These are phyloP conservation scores for Caenorhabditis wallacei DNA, from an alignment of 2,888 invertebrate genomes.

Conservation along the genomic window DNA sequence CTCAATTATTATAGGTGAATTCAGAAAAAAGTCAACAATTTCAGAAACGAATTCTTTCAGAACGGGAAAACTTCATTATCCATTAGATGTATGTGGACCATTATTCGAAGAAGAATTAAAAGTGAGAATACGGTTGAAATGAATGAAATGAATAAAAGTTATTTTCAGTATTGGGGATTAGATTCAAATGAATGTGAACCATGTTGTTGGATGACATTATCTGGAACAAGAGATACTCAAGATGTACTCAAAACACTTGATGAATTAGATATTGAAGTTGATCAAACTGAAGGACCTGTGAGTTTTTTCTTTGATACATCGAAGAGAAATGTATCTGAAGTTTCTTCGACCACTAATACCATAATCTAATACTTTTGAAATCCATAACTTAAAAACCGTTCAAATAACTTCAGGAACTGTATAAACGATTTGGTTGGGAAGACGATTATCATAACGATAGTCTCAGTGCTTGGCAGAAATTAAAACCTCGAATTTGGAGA, in stretches of 20 bases:
- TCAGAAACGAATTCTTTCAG: conserved; percentile 41
- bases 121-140: conserved; percentile 86
- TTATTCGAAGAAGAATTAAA: conserved; percentile 99
- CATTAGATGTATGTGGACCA: conserved; percentile 98
- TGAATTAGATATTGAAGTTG: conserved; percentile 80
- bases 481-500: conserved; percentile 98
- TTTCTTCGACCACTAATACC: too few relatives aligned
- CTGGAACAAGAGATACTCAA: conserved; percentile 87
- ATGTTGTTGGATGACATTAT: conserved; percentile 94
- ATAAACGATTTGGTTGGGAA: conserved; percentile 96
- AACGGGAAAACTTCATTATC: conserved; percentile 96
- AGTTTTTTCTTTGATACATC: conserved; percentile 26
- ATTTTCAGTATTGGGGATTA: conserved; percentile 89
- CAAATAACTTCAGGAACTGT: conserved; percentile 80
- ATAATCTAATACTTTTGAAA: neutral
- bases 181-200: conserved; percentile 96
- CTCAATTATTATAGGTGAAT: conserved; percentile 91
- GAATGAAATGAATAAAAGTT: neutral
- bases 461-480: conserved; percentile 90
- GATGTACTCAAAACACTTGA: conserved; percentile 84
- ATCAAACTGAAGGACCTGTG: conserved; percentile 77
- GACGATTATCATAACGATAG: conserved; percentile 94
- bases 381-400: neutral
- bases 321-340: too few relatives aligned
- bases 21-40: neutral